Evolutionary conservation across 1,140 invertebrate species (phyloP).

Genomic region (Trinorchestia longiramus): DNA sequence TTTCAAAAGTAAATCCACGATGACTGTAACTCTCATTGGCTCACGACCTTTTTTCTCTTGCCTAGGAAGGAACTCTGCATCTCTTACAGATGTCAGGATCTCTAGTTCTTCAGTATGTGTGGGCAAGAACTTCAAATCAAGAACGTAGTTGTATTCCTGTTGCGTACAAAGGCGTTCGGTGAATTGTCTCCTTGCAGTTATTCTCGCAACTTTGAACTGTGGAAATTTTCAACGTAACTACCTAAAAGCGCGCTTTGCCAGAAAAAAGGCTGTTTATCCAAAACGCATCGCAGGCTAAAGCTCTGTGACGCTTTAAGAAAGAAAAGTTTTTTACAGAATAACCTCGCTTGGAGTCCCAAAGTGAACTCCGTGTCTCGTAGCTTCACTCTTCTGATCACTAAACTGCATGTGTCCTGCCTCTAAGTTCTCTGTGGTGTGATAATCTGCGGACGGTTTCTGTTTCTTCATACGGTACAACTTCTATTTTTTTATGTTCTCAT

Average conservation of each 20-base stretch:
- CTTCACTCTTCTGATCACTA: not conserved
- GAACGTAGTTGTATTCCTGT: not conserved
- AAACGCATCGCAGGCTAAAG: too few relatives aligned
- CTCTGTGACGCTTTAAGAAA: too few relatives aligned
- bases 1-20: too few relatives aligned
- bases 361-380: not conserved
- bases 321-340: too few relatives aligned
- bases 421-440: constrained; percentile 28
- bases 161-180: not conserved
- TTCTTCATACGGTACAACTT: constrained; percentile 1
- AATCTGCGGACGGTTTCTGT: constrained; percentile 7
- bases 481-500: not conserved
- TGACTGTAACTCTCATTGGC: too few relatives aligned
- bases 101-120: too few relatives aligned
- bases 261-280: not conserved
- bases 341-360: too few relatives aligned
- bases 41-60: too few relatives aligned
- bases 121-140: not conserved
- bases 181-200: too few relatives aligned
- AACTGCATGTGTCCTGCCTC: not conserved
- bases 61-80: too few relatives aligned
- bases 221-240: not conserved
- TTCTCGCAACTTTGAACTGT: not conserved
- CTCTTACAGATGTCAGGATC: too few relatives aligned
- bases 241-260: not conserved